Conservation (phyloP, 53 echinoderm and acorn worm species). For the Holothuria scabra region DNA sequence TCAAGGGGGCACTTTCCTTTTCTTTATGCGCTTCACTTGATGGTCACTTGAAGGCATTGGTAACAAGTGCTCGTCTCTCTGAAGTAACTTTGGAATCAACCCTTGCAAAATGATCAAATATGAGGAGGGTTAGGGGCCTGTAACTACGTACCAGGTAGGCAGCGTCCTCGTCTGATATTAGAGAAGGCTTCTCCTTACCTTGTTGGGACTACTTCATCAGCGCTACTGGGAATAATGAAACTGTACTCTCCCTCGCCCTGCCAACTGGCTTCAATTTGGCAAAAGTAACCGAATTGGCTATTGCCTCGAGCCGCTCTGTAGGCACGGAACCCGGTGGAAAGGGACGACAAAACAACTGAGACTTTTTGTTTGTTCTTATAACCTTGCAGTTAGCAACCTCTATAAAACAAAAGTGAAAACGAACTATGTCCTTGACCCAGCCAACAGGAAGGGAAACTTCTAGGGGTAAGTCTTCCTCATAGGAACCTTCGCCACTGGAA, state of each 20-base stretch:
- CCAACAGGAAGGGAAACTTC: neutral
- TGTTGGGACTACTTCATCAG: neutral
- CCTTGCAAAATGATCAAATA: too few species aligned
- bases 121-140: too few species aligned
- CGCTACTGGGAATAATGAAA: neutral
- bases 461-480: neutral
- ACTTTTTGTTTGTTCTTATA: slow-evolving; percentile 17
- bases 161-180: neutral
- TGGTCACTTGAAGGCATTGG: too few species aligned
- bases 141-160: neutral
- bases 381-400: neutral
- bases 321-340: neutral
- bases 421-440: neutral
- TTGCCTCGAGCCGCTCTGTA: too few species aligned
- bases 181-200: neutral
- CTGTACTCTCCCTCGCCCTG: neutral
- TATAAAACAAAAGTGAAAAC: neutral
- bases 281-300: too few species aligned
- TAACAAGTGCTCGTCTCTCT: too few species aligned
- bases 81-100: too few species aligned
- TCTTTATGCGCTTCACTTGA: too few species aligned
- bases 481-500: neutral
- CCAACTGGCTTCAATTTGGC: neutral
- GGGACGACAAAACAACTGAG: neutral
- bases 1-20: too few species aligned